Percentiles rank a stretch among this genome's conserved stretches.
phyloP scores from a whole-genome alignment of 1,140 invertebrate genomes.

The Papilio xuthus region DNA sequence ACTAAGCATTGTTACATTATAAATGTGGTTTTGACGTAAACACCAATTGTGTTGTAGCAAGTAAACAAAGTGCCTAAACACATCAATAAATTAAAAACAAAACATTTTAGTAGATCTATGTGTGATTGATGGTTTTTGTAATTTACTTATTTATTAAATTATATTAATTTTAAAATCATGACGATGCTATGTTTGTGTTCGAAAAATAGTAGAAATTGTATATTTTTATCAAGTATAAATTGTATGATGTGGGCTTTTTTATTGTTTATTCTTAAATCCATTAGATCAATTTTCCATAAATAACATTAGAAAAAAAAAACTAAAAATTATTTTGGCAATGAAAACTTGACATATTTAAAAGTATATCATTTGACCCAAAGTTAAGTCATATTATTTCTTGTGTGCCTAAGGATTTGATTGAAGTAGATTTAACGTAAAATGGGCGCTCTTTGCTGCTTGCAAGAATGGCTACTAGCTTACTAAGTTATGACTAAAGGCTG shows the following conservation, averaged over 20 bases:
- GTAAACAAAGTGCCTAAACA: constrained; percentile 3
- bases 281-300: background rate
- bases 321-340: too few species aligned
- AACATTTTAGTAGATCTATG: background rate
- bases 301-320: too few species aligned
- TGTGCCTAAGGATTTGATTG: constrained; percentile 11
- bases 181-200: background rate
- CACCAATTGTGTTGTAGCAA: background rate
- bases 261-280: background rate
- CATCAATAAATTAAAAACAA: background rate
- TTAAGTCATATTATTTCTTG: background rate
- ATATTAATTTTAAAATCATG: background rate
- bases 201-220: background rate
- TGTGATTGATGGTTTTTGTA: background rate
- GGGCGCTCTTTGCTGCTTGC: constrained; percentile 15
- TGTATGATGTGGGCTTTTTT: constrained; percentile 7
- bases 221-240: background rate
- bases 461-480: constrained; percentile 32
- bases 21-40: background rate
- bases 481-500: constrained; percentile 38
- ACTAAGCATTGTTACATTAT: too few species aligned
- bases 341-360: too few species aligned
- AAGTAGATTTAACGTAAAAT: background rate
- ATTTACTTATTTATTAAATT: constrained; percentile 17
- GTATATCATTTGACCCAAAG: background rate